These are phyloP conservation scores for Latrodectus hesperus DNA, from an alignment of 2,888 invertebrate genomes.

Conservation along the genomic window DNA sequence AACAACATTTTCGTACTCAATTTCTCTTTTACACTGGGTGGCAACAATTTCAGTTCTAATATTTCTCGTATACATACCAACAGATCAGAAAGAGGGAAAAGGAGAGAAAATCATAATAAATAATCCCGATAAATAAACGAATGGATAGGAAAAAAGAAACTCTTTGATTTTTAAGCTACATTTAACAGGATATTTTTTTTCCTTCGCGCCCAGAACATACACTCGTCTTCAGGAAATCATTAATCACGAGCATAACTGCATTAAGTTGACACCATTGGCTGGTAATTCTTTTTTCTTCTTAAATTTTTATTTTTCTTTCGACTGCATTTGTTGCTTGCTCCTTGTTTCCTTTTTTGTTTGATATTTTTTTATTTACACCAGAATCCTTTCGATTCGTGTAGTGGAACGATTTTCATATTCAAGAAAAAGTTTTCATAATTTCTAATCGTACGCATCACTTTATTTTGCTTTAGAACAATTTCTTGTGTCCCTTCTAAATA, in stretches of 20 bases:
- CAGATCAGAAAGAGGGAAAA: neutral
- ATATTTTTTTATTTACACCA: too few relatives aligned
- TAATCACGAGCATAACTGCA: slow-evolving; percentile 66
- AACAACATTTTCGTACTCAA: neutral
- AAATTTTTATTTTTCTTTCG: slow-evolving; percentile 17
- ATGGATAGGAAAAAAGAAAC: slow-evolving; percentile 29
- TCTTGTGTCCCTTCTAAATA: too few relatives aligned
- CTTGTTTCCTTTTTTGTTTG: slow-evolving; percentile 9
- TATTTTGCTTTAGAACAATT: too few relatives aligned
- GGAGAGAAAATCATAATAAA: slow-evolving; percentile 62
- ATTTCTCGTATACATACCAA: neutral
- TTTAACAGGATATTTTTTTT: slow-evolving; percentile 51
- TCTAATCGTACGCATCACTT: too few relatives aligned
- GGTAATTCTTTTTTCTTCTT: slow-evolving; percentile 61
- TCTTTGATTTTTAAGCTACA: slow-evolving; percentile 63
- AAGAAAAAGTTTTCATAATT: too few relatives aligned
- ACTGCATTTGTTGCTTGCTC: slow-evolving; percentile 8
- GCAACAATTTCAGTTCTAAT: slow-evolving; percentile 1
- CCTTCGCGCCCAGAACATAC: slow-evolving; percentile 7
- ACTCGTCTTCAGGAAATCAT: slow-evolving; percentile 59
- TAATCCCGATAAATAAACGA: slow-evolving; percentile 67
- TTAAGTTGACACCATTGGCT: slow-evolving; percentile 65
- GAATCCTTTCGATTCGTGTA: too few relatives aligned
- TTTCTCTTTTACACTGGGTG: neutral
- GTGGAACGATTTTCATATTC: too few relatives aligned